Conservation (phyloP, 2,113 vertebrate species). For the Dissostichus mawsoni region DNA sequence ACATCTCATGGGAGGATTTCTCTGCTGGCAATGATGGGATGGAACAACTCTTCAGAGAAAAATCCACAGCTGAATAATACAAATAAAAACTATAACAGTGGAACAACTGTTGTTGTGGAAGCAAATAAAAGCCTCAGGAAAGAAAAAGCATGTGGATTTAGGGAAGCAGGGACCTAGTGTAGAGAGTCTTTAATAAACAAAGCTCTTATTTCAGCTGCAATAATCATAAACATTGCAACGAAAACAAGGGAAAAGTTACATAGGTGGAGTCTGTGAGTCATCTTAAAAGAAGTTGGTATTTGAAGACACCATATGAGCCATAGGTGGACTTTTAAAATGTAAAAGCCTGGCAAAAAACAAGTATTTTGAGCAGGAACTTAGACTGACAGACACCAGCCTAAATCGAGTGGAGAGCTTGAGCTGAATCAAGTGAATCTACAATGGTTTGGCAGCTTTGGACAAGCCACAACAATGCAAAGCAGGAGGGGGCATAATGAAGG, state of each 20-base stretch:
- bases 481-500: conserved; percentile 44
- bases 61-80: conserved; percentile 26
- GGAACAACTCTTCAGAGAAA: conserved; percentile 43
- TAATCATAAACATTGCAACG: conserved; percentile 4
- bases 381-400: conserved; percentile 49
- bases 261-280: conserved; percentile 48
- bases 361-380: background rate
- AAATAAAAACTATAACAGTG: background rate
- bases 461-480: conserved; percentile 48
- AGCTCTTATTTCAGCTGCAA: conserved; percentile 8
- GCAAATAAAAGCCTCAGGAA: conserved; percentile 33
- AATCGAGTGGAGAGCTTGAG: background rate
- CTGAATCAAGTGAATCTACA: conserved; percentile 39
- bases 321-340: background rate
- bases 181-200: conserved; percentile 6
- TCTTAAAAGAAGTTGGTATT: conserved; percentile 27
- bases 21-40: conserved; percentile 40
- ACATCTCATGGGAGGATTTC: conserved; percentile 42
- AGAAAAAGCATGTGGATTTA: conserved; percentile 21
- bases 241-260: conserved; percentile 11
- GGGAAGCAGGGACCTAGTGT: conserved; percentile 8
- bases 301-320: background rate
- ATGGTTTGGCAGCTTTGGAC: conserved; percentile 36
- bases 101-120: conserved; percentile 25
- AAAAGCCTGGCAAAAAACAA: background rate